Evolutionary conservation across 2,797 vertebrate species (phyloP).

Genomic region (Delichon dasypus): DNA sequence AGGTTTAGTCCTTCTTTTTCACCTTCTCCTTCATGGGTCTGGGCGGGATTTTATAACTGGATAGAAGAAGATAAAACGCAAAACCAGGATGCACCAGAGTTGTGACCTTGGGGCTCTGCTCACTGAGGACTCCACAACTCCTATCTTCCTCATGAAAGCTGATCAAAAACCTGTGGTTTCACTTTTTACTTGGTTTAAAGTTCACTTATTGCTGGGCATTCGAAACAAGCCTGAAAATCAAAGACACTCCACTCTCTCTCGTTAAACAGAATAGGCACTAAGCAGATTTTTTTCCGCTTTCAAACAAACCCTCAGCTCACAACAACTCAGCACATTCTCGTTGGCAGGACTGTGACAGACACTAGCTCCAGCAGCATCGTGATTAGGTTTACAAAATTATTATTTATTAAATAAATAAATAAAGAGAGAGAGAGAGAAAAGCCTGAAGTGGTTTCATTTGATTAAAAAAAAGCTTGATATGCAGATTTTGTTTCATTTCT

Average conservation of each 20-base stretch:
- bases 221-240: neutral
- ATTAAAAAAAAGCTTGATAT: neutral
- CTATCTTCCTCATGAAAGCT: neutral
- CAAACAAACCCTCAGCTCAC: neutral
- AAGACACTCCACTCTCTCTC: neutral
- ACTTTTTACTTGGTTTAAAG: neutral
- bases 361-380: neutral
- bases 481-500: neutral
- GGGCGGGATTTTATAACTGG: no score
- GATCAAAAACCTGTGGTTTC: accelerated
- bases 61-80: no score
- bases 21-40: no score
- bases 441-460: neutral
- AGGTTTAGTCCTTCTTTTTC: no score
- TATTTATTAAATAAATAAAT: neutral
- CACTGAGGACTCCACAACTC: neutral
- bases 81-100: neutral
- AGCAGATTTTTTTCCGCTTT: neutral
- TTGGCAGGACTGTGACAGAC: neutral
- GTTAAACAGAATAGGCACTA: neutral
- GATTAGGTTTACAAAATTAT: neutral
- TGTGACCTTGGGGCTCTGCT: accelerated
- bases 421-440: neutral
- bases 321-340: neutral
- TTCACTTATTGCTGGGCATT: neutral